Base-by-base conservation (phyloP, 2,113 vertebrate genomes). In the Gorsachius goisagi region DNA sequence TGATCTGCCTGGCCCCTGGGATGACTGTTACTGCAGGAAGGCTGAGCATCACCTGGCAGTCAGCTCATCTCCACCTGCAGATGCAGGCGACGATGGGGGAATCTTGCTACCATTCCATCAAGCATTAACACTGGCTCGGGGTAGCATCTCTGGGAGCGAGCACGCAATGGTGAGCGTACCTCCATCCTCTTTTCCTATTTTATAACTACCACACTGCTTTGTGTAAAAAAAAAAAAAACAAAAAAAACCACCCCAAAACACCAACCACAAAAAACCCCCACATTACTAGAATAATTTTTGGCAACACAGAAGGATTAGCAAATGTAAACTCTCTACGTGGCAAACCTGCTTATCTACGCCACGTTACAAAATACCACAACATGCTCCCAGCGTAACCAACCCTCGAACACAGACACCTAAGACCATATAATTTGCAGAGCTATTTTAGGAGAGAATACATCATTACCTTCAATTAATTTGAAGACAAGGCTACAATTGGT, bases 41-140 rank as follows among this genome's bases (percentile, higher is more conserved):
- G 49, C 37, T 12, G 5, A 52, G 52, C 44, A 52, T 4, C 56
- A 7, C 23, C 47, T 23, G 2, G 35, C 58, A 13, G 23, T 1
- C 3, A 21, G 56, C 24, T 4, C 3, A 5, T 27, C n/a, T 9
- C 47, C 41, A 6, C 15, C 80, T 41, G 63, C 32, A 39, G 88
- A 20, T 9, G 37, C 52, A 53, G 69, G 39, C 53, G 39, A 7
- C 1, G 17, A 11, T 0, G 12, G 39, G 26, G 44, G 22, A 32
- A 32, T 8, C n/a, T 23, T 24, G 30, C 30, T n/a, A 32, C 52
- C 15, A 3, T 3, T 33, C 60, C 52, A 18, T 9, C 32, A 32
- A 7, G 1, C 1, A 0, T 22, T 22, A 10, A 11, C 23, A 60
- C 26, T 12, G 37, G 68, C 60, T 60, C 3, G 1, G 45, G 35